These are phyloP conservation scores for Spodoptera exigua DNA, from an alignment of 2,888 invertebrate genomes.

Conservation along the genomic window DNA sequence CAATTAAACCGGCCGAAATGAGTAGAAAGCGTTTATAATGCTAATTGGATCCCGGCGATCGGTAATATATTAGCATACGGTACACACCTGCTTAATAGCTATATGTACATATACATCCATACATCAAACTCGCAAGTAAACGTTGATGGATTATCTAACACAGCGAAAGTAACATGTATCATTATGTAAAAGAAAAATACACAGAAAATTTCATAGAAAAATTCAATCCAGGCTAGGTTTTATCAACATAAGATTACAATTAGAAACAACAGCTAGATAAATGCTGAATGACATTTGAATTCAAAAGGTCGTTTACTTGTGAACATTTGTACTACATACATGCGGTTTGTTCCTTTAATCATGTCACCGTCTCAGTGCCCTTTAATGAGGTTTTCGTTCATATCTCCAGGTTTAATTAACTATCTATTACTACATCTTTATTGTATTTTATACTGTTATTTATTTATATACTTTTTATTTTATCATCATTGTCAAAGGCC, in stretches of 20 bases:
- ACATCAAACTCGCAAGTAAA: conserved; percentile 12
- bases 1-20: conserved; percentile 37
- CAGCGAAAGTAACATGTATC: conserved; percentile 7
- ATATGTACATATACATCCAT: conserved; percentile 2
- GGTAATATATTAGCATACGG: conserved; percentile 49
- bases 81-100: conserved; percentile 33
- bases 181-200: too few species aligned
- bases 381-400: conserved; percentile 10
- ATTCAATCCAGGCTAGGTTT: too few species aligned
- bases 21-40: conserved; percentile 52
- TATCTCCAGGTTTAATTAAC: conserved; percentile 5
- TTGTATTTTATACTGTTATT: too few species aligned
- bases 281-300: conserved; percentile 27
- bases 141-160: conserved; percentile 33
- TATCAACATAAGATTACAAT: too few species aligned
- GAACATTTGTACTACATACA: conserved; percentile 44
- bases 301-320: conserved; percentile 37
- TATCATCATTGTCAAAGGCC: too few species aligned
- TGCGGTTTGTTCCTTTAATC: conserved; percentile 52
- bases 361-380: conserved; percentile 26
- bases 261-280: conserved; percentile 9
- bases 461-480: too few species aligned
- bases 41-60: conserved; percentile 52
- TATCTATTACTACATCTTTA: too few species aligned
- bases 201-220: too few species aligned